Evolutionary conservation across 2,888 invertebrate species (phyloP).

Genomic region (Xestia ashworthii): DNA sequence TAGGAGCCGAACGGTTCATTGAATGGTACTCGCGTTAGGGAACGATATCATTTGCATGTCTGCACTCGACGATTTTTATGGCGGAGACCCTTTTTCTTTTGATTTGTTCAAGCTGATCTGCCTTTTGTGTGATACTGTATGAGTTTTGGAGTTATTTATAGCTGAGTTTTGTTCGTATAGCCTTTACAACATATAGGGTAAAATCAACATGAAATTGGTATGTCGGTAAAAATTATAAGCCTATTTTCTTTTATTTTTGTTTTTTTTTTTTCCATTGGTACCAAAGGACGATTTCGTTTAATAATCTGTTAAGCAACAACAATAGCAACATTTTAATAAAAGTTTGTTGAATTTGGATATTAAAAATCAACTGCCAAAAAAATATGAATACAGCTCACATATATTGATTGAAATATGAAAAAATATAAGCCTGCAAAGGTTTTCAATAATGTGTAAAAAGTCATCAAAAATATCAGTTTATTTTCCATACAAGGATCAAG

Average conservation of each 20-base stretch:
- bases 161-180: not conserved
- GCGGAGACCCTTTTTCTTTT: slow-evolving; percentile 43
- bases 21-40: slow-evolving; percentile 52
- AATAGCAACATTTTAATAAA: not conserved
- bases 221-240: not conserved
- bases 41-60: slow-evolving; percentile 63
- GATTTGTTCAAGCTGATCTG: slow-evolving; percentile 45
- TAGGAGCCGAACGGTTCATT: slow-evolving; percentile 37
- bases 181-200: not conserved
- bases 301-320: not conserved
- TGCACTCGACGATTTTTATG: slow-evolving; percentile 55
- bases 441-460: not conserved
- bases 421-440: not conserved
- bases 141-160: slow-evolving; percentile 8
- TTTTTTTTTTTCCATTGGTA: not conserved
- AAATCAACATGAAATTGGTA: no score
- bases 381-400: slow-evolving; percentile 1
- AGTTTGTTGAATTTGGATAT: not conserved
- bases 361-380: slow-evolving; percentile 5
- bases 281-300: not conserved
- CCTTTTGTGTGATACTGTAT: slow-evolving; percentile 25
- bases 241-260: not conserved
- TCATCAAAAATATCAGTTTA: not conserved
- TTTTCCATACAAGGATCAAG: not conserved
- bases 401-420: slow-evolving; percentile 8